A percentile compares a stretch with the other conserved stretches of the same genome.
Evolutionary conservation across 2,888 invertebrate species (phyloP).

Genomic region (Chloroclystis v-ata): DNA sequence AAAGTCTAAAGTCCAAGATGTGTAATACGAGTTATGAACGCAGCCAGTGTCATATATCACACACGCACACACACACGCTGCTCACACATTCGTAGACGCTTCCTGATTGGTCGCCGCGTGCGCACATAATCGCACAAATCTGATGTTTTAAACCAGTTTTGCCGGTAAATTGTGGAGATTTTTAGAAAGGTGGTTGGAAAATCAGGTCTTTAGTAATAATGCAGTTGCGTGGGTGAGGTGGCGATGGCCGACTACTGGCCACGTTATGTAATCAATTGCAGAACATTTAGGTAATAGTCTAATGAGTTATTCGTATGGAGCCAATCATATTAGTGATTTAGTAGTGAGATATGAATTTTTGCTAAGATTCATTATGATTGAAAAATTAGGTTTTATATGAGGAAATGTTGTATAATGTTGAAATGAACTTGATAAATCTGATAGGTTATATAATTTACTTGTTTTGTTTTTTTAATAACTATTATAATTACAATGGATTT

Average conservation of each 20-base stretch:
- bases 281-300: conserved; percentile 26
- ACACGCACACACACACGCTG: conserved; percentile 16
- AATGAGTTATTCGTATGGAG: conserved; percentile 15
- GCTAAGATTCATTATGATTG: conserved; percentile 1
- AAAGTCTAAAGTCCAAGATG: conserved; percentile 32
- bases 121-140: conserved; percentile 31
- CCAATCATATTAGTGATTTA: conserved; percentile 1
- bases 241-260: conserved; percentile 25
- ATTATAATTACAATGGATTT: too few species aligned
- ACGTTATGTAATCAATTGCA: conserved; percentile 33
- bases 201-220: conserved; percentile 50
- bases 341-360: conserved; percentile 8
- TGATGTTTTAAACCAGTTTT: conserved; percentile 61
- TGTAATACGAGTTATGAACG: conserved; percentile 31
- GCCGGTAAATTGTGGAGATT: conserved; percentile 67
- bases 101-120: conserved; percentile 29
- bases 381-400: conserved; percentile 5
- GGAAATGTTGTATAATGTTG: conserved; percentile 1
- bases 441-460: too few species aligned
- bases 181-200: conserved; percentile 67
- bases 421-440: neutral
- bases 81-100: conserved; percentile 10
- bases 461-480: too few species aligned
- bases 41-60: conserved; percentile 31
- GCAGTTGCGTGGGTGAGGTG: conserved; percentile 25